Conservation (phyloP, 2,888 invertebrate genomes). For the Scelioninae gen. 2 region DNA sequence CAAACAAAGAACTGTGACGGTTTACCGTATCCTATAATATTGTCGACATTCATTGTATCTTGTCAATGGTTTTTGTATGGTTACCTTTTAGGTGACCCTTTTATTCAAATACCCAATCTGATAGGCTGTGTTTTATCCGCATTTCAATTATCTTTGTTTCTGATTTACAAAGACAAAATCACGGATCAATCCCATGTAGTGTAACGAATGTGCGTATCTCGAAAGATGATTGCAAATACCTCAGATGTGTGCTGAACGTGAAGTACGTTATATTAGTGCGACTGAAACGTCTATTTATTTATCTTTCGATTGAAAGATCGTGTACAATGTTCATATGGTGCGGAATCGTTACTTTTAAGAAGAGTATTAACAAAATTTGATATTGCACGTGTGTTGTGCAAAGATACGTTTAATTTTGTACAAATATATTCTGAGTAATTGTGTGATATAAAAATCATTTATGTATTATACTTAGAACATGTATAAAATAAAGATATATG, state of each 20-base stretch:
- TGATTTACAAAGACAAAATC: constrained; percentile 80
- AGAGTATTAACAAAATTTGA: neutral
- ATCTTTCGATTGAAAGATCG: neutral
- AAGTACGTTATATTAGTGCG: constrained; percentile 7
- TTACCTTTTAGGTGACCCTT: constrained; percentile 84
- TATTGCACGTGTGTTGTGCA: too few relatives aligned
- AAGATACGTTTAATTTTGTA: too few relatives aligned
- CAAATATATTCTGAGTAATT: too few relatives aligned
- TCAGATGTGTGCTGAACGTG: constrained; percentile 24
- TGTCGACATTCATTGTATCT: constrained; percentile 88
- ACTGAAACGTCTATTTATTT: constrained; percentile 21
- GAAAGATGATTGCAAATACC: constrained; percentile 18
- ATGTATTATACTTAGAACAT: too few relatives aligned
- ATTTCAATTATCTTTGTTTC: constrained; percentile 86
- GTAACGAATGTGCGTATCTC: constrained; percentile 54
- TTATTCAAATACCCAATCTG: constrained; percentile 88
- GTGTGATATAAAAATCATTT: too few relatives aligned
- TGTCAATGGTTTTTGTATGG: constrained; percentile 92
- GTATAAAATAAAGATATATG: too few relatives aligned
- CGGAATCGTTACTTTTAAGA: neutral
- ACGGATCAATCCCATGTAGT: constrained; percentile 65
- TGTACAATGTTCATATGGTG: constrained; percentile 10
- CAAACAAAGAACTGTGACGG: constrained; percentile 87
- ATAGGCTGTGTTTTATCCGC: constrained; percentile 85
- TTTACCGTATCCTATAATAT: constrained; percentile 91